Base-by-base conservation (phyloP, 2,797 vertebrate genomes). In the Onychomys leucogaster region DNA sequence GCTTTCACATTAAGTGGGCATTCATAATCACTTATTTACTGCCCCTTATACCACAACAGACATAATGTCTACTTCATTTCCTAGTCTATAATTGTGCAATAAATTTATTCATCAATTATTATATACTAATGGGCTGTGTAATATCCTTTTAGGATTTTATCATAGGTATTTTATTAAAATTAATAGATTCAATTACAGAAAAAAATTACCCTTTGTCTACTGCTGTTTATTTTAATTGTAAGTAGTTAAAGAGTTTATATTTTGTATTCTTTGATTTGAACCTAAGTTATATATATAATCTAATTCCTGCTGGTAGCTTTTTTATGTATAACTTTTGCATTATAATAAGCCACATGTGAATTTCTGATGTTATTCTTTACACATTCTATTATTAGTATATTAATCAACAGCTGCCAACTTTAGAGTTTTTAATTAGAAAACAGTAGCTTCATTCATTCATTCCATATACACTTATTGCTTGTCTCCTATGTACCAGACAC, bases 201-300 rank as follows among this genome's bases (percentile, higher is more conserved):
- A 94, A 96, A 94, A 96, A 93, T 93, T 94, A 96, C 49, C 27
- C n/a, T 52, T 93, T 92, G 29, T 27, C 73, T 95, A 73, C 63
- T 95, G 77, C 87, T 96, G 34, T 97, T 98, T 97, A 98, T 98
- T 84, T 92, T 98, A 84, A 97, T 97, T 75, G 76, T 67, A 67
- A 91, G 29, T 37, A 88, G 69, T 93, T 98, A 41, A 93, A 34
- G 63, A 85, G 69, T 98, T 94, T 96, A 46, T 46, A 75, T 95
- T 96, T 95, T 91, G 77, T n/a, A 32, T 10, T 90, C 87, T 96
- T 97, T 96, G n/a, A 76, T 75, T 93, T 97, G 96, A 95, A 92
- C 90, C 61, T 73, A 94, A 76, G 73, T 91, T 97, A 67, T 86
- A 91, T 89, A 91, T 87, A 87, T 96, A 69, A 94, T 94, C 93